Percentiles rank a stretch among this genome's conserved stretches.
Conservation (phyloP, 2,888 invertebrate genomes). For the Mesochorus sp. region DNA sequence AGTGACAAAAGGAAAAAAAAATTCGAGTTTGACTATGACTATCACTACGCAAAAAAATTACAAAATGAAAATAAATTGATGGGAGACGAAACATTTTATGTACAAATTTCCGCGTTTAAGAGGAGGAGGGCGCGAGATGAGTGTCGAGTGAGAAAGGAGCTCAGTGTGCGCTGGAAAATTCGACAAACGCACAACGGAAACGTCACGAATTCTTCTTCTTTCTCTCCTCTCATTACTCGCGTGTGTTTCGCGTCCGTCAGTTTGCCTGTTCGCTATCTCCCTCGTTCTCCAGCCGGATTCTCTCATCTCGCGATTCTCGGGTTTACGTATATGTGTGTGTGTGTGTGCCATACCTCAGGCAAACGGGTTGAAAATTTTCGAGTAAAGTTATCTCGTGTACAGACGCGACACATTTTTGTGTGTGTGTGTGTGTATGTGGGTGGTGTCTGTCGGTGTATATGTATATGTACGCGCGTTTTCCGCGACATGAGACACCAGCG, state of each 20-base stretch:
- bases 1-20: too few species aligned
- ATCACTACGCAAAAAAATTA: too few species aligned
- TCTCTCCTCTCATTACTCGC: neutral
- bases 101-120: neutral
- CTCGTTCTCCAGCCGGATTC: neutral
- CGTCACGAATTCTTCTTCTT: neutral
- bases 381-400: too few species aligned
- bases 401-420: too few species aligned
- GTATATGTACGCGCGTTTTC: constrained; percentile 10
- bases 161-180: constrained; percentile 23
- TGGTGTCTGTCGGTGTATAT: too few species aligned
- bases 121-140: neutral
- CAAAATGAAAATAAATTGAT: too few species aligned
- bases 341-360: constrained; percentile 1
- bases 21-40: too few species aligned
- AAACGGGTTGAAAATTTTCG: constrained; percentile 30
- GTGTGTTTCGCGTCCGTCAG: neutral
- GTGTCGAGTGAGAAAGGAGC: neutral
- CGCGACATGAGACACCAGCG: constrained; percentile 58
- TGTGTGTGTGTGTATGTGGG: too few species aligned
- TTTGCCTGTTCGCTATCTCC: neutral
- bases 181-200: constrained; percentile 33
- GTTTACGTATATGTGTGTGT: neutral
- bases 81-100: neutral
- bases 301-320: constrained; percentile 6